Base-by-base conservation (phyloP, 2,113 vertebrate species). In the Turdus rufiventris region DNA sequence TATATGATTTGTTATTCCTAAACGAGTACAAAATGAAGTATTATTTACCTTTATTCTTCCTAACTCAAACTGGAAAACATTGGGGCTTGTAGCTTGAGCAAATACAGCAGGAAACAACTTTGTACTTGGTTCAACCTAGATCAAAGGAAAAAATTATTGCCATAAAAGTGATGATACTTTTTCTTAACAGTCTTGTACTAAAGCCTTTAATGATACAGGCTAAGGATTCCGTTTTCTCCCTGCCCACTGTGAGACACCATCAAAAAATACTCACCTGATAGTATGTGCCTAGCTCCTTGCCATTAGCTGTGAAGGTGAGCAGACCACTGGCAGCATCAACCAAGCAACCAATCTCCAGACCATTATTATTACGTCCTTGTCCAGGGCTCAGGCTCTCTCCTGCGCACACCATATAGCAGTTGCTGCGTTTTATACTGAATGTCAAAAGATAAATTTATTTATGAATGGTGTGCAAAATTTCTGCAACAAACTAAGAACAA, bases 391-490 rank as follows among this genome's bases (percentile, higher is more conserved):
- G 98, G 97, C 97, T 99, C 95, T 99, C 99, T 89, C 99, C 99
- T 12, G 99, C 99, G 97, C 99, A 99, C 88, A 99, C 99, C 99
- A 99, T 99, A 94, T 99, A 99, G 97, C 99, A 99, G 98, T 99
- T 99, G 98, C 99, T 99, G 91, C 99, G 99, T 97, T 99, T 99
- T 96, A 99, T 99, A 97, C 99, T 99, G 96, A 94, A 96, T 98
- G 77, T 67, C 77, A 97, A 97, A 96, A 94, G 42, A 96, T 42
- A 97, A 73, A 90, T 96, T 85, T 51, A 88, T 88, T 94, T 56
- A 91, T 93, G 47, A 57, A 93, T 54, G 54, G 47, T 17, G 33
- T 47, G n/a, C 50, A 85, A 83, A 75, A 38, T 42, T 70, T 21
- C 58, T 12, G 14, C 29, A 57, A 56, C 29, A 68, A 31, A 40